phyloP scores from a whole-genome alignment of 2,888 invertebrate species.

The Antheraea assamensis region DNA sequence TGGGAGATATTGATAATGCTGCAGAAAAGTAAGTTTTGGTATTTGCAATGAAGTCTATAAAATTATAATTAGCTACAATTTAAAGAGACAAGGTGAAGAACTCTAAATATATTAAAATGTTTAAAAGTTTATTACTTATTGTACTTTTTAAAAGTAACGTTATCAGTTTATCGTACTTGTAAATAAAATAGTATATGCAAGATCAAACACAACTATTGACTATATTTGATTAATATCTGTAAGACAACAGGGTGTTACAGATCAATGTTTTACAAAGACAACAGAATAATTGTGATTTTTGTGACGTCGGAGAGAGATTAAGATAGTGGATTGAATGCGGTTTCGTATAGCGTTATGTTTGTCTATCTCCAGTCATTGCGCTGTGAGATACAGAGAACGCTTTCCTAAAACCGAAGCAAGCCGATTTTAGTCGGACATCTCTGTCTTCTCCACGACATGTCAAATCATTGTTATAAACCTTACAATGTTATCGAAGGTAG shows the following conservation, averaged over 20 bases:
- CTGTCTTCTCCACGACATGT: neutral
- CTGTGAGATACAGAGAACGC: no score
- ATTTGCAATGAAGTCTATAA: conserved; percentile 1
- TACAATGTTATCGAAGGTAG: neutral
- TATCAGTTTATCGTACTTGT: neutral
- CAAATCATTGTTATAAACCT: neutral
- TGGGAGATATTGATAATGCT: conserved; percentile 96
- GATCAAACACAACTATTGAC: neutral
- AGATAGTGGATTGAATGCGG: no score
- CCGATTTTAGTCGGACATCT: no score
- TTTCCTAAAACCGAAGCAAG: no score
- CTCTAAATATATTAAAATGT: neutral
- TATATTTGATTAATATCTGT: no score
- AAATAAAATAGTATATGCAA: neutral
- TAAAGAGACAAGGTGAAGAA: neutral
- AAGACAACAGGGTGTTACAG: no score
- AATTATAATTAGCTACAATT: neutral
- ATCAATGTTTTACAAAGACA: no score
- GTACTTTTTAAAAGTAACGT: neutral
- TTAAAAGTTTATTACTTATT: neutral
- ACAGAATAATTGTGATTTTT: no score
- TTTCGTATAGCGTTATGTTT: no score
- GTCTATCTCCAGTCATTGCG: no score
- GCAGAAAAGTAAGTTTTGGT: conserved; percentile 84
- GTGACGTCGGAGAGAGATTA: no score